A percentile compares a stretch with the other conserved stretches of the same genome.
These are phyloP conservation scores for Ovis aries DNA, from an alignment of 2,113 vertebrate genomes.

Conservation along the genomic window ARS-UI_Ramb_v3.0 NC_056054.1:48474001-48474500, in stretches of 20 bases:
- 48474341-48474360: not conserved
- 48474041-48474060: not conserved
- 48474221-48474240: not conserved
- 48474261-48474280: not conserved
- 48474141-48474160: not conserved
- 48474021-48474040: not conserved
- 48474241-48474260: not conserved
- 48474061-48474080: not conserved
- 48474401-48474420: too few relatives aligned
- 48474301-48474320: not conserved
- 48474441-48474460: too few relatives aligned
- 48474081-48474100: not conserved
- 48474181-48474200: not conserved
- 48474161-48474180: not conserved
- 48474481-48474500: accelerated
- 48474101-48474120: not conserved
- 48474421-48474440: too few relatives aligned
- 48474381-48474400: too few relatives aligned
- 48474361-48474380: not conserved
- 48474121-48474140: not conserved
- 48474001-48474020: not conserved
- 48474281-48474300: not conserved
- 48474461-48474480: too few relatives aligned
- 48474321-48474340: not conserved
- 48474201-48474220: not conserved